These are phyloP conservation scores for Xestia sexstrigata DNA, from an alignment of 2,888 invertebrate species.

Conservation along the genomic window DNA sequence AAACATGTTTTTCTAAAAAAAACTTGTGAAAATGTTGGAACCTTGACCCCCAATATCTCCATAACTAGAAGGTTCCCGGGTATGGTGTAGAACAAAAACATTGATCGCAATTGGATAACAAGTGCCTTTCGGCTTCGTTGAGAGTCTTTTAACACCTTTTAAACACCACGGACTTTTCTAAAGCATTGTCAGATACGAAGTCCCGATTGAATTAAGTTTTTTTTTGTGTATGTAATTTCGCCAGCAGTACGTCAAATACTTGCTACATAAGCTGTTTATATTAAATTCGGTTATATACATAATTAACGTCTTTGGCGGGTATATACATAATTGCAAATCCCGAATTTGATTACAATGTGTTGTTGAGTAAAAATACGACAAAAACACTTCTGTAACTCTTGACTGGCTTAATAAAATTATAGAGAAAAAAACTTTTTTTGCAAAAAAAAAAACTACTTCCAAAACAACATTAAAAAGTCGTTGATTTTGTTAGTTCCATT, in stretches of 20 bases:
- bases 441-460: too few species aligned
- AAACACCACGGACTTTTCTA: background rate
- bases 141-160: too few species aligned
- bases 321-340: background rate
- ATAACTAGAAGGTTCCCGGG: too few species aligned
- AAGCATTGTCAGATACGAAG: background rate
- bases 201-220: background rate
- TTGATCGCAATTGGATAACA: too few species aligned
- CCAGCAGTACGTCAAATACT: background rate
- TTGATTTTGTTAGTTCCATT: too few species aligned
- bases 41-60: too few species aligned
- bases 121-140: too few species aligned
- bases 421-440: background rate
- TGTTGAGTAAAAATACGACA: background rate
- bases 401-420: background rate
- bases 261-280: background rate
- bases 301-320: background rate
- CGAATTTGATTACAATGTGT: background rate
- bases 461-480: too few species aligned
- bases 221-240: background rate
- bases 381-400: background rate
- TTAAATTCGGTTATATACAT: background rate
- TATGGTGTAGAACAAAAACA: too few species aligned
- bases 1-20: too few species aligned
- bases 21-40: too few species aligned